These are phyloP conservation scores for Chironex yamaguchii DNA, from an alignment of 30 jellyfish, hydroid and myxozoan genomes.

Conservation along the genomic window DNA sequence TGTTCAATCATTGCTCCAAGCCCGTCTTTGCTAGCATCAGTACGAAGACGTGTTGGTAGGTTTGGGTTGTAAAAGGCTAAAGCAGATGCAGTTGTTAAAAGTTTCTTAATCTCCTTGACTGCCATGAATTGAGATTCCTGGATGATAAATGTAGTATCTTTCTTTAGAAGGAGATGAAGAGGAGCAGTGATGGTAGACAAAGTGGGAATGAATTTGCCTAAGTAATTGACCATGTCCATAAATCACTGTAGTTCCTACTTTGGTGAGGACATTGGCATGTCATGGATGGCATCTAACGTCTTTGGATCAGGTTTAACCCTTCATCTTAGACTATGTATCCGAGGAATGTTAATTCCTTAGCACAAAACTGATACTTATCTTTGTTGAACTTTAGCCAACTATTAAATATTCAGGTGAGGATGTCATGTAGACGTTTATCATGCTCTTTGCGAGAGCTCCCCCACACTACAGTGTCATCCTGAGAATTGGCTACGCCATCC, in stretches of 20 bases:
- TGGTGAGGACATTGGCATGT: constrained; percentile 40
- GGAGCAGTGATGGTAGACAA: constrained; percentile 40
- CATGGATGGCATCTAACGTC: constrained; percentile 14
- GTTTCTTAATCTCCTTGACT: too few relatives aligned
- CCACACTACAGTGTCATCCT: constrained; percentile 63
- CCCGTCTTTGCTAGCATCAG: neutral
- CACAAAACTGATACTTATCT: constrained; percentile 22
- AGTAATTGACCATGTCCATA: constrained; percentile 39
- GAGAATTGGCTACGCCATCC: constrained; percentile 25
- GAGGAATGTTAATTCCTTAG: constrained; percentile 17
- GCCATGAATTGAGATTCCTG: too few relatives aligned
- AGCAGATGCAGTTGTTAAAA: too few relatives aligned
- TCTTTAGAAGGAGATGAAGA: too few relatives aligned
- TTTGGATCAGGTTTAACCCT: constrained; percentile 61
- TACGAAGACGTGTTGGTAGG: neutral
- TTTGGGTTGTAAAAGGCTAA: too few relatives aligned
- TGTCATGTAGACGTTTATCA: neutral
- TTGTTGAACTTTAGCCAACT: constrained; percentile 21
- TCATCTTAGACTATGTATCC: constrained; percentile 41
- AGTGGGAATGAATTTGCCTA: constrained; percentile 50
- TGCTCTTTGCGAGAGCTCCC: constrained; percentile 12
- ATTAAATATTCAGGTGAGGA: constrained; percentile 4
- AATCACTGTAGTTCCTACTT: constrained; percentile 44
- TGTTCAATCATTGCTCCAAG: neutral
- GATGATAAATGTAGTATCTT: too few relatives aligned